Evolutionary conservation across 2,113 vertebrate species (phyloP), one percentile per base, ranked within the genome.

Genomic region (Entelurus aequoreus): DNA sequence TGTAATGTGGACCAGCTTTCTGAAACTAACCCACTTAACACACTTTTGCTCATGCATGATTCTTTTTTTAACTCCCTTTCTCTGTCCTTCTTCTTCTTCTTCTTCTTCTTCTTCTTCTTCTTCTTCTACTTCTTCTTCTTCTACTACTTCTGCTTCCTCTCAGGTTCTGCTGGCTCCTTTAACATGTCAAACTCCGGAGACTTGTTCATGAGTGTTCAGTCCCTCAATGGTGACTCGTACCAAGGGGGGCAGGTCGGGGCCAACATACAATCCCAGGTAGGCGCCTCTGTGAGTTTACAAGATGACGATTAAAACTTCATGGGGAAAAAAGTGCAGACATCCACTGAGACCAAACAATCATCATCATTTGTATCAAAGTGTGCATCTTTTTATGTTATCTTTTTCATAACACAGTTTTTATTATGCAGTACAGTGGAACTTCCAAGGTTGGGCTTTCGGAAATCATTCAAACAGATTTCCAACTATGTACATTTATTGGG

Each of bases 221-320:
- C 95, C 92, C 96, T 99, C 93, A 99, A 99, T 94, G 96, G 96
- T 93, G 96, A 99, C 93, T 97, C 96, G 88, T 99, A 99, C 94
- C 96, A 98, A 94, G 95, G 95, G 93, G 95, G 94, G 90, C 95
- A 98, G 93, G 96, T 99, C 93, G 95, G 96, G 95, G 95, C 95
- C 94, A 99, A 99, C 95, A 94, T 99, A 92, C 96, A 99, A 92
- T 98, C 96, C 93, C 96, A 99, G 96, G 96, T 99, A 99, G 93
- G 96, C 93, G 88, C 88, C 88, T 74, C 77, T 62, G 48, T 58
- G 53, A 77, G 69, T 44, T 63, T 65, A 71, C 77, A 53, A 35
- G 66, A 63, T 49, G 11, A 47, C 12, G 50, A 49, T n/a, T 36
- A 40, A 38, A 56, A 46, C 16, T 19, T 44, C n/a, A 13, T 11